Evolutionary conservation across 2,113 vertebrate species (phyloP).

Genomic region (Peromyscus californicus): DNA sequence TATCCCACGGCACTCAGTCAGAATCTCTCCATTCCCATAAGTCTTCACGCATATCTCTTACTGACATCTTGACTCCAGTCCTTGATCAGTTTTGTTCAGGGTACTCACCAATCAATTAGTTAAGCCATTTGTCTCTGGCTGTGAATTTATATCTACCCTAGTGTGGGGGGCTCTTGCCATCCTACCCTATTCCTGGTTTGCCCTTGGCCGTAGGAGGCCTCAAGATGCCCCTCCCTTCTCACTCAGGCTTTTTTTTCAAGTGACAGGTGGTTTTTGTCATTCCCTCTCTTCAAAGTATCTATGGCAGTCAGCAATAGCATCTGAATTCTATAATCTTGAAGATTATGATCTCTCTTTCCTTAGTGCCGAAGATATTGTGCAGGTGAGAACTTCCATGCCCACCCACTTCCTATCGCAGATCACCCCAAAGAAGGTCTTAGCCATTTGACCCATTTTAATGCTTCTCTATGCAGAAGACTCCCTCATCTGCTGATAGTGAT

Average conservation of each 20-base stretch:
- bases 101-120: neutral
- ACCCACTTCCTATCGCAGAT: neutral
- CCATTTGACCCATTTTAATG: neutral
- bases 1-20: neutral
- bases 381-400: too few species aligned
- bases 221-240: neutral
- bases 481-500: rapidly evolving
- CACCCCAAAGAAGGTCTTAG: neutral
- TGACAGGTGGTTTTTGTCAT: neutral
- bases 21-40: neutral
- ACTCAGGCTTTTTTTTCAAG: neutral
- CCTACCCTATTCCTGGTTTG: neutral
- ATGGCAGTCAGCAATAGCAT: neutral
- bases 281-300: neutral
- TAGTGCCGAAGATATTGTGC: neutral
- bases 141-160: too few species aligned
- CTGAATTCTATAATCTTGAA: neutral
- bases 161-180: neutral
- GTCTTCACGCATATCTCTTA: neutral
- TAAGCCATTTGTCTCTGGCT: neutral
- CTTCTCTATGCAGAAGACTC: too few species aligned
- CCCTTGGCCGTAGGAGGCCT: neutral
- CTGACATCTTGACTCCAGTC: neutral
- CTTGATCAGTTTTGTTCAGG: neutral
- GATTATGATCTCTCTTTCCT: neutral